A percentile compares a stretch with the other conserved stretches of the same genome.
Conservation (phyloP, 2,888 invertebrate species). For the Acronicta aceris region DNA sequence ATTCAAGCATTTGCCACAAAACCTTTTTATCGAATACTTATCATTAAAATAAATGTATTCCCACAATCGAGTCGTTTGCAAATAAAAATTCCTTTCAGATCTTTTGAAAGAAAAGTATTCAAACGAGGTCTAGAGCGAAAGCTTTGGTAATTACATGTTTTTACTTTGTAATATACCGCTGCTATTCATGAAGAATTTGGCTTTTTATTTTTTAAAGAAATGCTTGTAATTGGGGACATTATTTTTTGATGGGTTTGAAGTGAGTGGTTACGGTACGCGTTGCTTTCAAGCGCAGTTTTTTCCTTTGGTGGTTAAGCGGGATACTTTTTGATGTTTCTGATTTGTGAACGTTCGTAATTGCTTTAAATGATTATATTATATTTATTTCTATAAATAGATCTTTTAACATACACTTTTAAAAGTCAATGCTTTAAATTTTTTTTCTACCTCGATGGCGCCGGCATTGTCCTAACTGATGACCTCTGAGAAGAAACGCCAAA, state of each 20-base stretch:
- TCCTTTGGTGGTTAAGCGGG: too few species aligned
- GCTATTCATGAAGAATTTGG: conserved; percentile 8
- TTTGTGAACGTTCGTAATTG: too few species aligned
- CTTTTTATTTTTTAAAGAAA: neutral
- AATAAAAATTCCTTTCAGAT: conserved; percentile 15
- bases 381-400: too few species aligned
- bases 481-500: too few species aligned
- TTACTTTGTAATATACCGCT: neutral
- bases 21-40: conserved; percentile 8
- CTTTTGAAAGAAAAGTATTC: conserved; percentile 4
- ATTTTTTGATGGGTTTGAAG: neutral
- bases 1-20: conserved; percentile 2
- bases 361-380: too few species aligned
- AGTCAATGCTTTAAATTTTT: too few species aligned
- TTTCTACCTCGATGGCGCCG: too few species aligned
- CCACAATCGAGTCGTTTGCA: conserved; percentile 4
- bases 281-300: too few species aligned
- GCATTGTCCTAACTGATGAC: too few species aligned
- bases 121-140: neutral
- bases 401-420: too few species aligned
- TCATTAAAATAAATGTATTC: conserved; percentile 9
- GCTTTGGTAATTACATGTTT: conserved; percentile 16
- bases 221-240: conserved; percentile 3
- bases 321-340: too few species aligned
- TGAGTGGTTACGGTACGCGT: neutral